Evolutionary conservation across 2,888 invertebrate species (phyloP), one percentile per base, ranked within the genome.

Genomic region (Eristalis arbustorum): DNA sequence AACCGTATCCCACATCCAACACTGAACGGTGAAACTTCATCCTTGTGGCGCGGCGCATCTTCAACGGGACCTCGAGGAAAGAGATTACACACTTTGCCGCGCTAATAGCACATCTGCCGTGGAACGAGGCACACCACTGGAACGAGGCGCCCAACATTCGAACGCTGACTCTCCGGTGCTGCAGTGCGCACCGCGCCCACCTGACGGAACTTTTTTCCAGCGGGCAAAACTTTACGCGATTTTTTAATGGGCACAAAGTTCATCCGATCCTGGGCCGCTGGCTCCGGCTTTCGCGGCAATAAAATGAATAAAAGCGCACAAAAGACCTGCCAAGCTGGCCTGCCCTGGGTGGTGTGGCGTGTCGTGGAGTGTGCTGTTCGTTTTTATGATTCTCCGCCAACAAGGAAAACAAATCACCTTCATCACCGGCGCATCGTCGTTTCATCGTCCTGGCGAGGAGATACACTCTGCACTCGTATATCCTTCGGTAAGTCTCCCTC

Each of bases 251-350:
- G 75, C 77, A 31, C 71, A 83, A 87, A 87, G 87, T 87, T 87
- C 74, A 83, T 75, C 87, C 68, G 49, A 23, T n/a, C 22, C 64
- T 61, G 78, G n/a, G n/a, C n/a, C n/a, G n/a, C n/a, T n/a, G n/a
- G n/a, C n/a, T n/a, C n/a, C n/a, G n/a, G 56, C 80, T 80, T 80
- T 76, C 10, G 69, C 57, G 73, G 73, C 85, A 69, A 77, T 81
- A 82, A 85, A 85, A 87, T 31, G 78, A 82, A 87, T 87, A 87
- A 78, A 82, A 87, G 82, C 31, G 85, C 85, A 78, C 64, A 82
- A 82, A 82, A 62, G 78, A 72, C 22, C 69, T n/a, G n/a, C n/a
- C n/a, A n/a, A n/a, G 34, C 68, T 5, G 0, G 31, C 31, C 31
- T 8, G 8, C 31, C 10, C 31, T 31, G 31, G 42, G 28, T 59